phyloP scores from a whole-genome alignment of 2,113 vertebrate genomes.

The Henicopernis longicauda region DNA sequence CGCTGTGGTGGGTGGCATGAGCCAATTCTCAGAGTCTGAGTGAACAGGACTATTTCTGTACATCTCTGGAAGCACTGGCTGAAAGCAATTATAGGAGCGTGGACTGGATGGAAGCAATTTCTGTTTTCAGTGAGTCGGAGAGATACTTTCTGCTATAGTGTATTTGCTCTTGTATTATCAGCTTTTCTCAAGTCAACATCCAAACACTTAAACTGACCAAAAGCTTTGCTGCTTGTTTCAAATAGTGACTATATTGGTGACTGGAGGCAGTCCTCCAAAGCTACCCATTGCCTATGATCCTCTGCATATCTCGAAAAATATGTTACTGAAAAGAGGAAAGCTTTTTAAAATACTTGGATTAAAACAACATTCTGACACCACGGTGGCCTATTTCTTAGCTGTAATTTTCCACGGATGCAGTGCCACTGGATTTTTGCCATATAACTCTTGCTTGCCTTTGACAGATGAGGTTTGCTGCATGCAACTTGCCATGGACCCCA shows the following conservation, averaged over 20 bases:
- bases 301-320: neutral
- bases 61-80: neutral
- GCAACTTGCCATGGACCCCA: neutral
- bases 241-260: neutral
- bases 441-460: neutral
- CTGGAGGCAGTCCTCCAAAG: neutral
- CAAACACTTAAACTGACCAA: neutral
- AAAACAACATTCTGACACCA: neutral
- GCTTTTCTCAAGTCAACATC: neutral
- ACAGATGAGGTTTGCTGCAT: neutral
- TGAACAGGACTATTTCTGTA: neutral
- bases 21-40: neutral
- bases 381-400: neutral
- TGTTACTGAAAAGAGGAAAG: neutral
- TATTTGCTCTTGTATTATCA: neutral
- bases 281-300: neutral
- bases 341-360: neutral
- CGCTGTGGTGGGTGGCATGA: accelerated
- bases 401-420: conserved; percentile 26
- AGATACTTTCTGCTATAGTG: neutral
- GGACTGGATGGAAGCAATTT: neutral
- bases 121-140: neutral
- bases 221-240: neutral
- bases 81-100: neutral
- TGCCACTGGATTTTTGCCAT: neutral